Conservation (phyloP, 2,888 invertebrate genomes). For the Pollenia angustigena region DNA sequence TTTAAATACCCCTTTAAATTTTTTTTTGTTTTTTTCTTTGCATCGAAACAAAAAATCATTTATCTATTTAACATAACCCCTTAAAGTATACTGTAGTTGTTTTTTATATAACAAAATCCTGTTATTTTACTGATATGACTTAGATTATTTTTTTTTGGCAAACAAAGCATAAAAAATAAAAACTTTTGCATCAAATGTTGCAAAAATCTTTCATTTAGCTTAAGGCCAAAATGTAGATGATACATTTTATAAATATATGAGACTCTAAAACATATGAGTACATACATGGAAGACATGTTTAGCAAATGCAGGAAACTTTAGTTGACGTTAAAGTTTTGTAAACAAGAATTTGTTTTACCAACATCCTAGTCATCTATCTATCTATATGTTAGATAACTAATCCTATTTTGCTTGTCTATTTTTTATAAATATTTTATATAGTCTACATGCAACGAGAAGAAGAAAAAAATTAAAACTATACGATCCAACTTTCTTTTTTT, state of each 20-base stretch:
- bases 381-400: constrained; percentile 57
- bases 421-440: constrained; percentile 47
- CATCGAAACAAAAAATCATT: constrained; percentile 2
- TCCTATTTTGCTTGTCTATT: constrained; percentile 60
- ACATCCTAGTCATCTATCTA: constrained; percentile 33
- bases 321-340: constrained; percentile 71
- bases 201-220: constrained; percentile 68
- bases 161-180: constrained; percentile 23
- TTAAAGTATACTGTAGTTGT: constrained; percentile 21
- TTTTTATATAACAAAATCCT: constrained; percentile 38
- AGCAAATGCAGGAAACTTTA: constrained; percentile 61
- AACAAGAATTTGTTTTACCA: constrained; percentile 58
- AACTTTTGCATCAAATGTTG: constrained; percentile 56
- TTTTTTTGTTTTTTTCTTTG: background rate
- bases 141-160: constrained; percentile 61
- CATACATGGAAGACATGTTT: background rate
- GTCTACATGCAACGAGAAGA: background rate
- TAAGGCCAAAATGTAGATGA: constrained; percentile 65
- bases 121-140: constrained; percentile 62
- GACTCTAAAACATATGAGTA: constrained; percentile 23
- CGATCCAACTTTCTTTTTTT: background rate
- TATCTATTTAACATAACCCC: constrained; percentile 15
- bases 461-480: background rate
- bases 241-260: constrained; percentile 40
- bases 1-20: background rate